Conservation (phyloP, 2,797 vertebrate species). For the Sebastes minor region DNA sequence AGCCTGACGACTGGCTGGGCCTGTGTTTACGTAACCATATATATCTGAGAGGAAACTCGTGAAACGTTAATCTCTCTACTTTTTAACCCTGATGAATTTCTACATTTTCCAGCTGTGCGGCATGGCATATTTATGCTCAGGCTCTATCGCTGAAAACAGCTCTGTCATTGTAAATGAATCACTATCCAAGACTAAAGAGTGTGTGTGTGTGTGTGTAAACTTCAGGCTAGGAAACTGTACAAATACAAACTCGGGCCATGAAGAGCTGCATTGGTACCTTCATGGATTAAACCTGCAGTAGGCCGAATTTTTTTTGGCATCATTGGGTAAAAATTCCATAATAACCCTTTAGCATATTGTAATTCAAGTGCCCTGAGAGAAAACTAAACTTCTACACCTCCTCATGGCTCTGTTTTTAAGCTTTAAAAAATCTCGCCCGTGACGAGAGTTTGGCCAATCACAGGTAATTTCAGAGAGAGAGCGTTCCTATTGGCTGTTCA, state of each 20-base stretch:
- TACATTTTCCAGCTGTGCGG: slow-evolving; percentile 81
- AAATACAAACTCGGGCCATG: slow-evolving; percentile 35
- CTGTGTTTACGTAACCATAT: slow-evolving; percentile 80
- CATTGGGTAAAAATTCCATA: too few species aligned
- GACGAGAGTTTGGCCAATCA: too few species aligned
- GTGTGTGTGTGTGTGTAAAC: slow-evolving; percentile 25
- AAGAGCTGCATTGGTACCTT: slow-evolving; percentile 34
- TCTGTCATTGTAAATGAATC: slow-evolving; percentile 80
- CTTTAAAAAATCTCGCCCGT: too few species aligned
- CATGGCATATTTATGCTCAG: slow-evolving; percentile 80
- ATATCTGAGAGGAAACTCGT: slow-evolving; percentile 80
- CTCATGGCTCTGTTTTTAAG: too few species aligned
- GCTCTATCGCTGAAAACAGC: slow-evolving; percentile 76
- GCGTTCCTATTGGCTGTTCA: too few species aligned
- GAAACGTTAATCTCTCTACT: slow-evolving; percentile 81
- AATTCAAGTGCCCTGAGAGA: too few species aligned
- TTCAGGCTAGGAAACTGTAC: slow-evolving; percentile 39
- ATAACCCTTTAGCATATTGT: too few species aligned
- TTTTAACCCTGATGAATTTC: slow-evolving; percentile 83
- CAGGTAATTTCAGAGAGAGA: too few species aligned
- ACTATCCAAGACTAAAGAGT: slow-evolving; percentile 54
- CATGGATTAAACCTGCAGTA: background rate
- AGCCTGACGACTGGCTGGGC: slow-evolving; percentile 68
- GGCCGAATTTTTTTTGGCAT: too few species aligned
- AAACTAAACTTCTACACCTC: too few species aligned